These are phyloP conservation scores for Smutsia temminckii DNA, from an alignment of 2,797 vertebrate genomes.

Conservation along the genomic window DNA sequence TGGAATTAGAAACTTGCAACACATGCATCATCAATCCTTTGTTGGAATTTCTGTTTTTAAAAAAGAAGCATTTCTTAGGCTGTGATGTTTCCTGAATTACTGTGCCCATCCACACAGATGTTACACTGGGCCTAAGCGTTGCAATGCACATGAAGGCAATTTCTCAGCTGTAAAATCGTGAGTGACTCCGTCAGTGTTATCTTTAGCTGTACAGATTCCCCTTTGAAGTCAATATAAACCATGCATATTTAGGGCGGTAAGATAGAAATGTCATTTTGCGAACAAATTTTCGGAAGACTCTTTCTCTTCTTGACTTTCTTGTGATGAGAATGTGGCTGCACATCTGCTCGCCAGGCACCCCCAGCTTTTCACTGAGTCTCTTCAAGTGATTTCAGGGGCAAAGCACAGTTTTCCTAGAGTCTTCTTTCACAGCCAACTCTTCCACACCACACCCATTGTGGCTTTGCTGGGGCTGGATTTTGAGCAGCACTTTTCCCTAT, in stretches of 20 bases:
- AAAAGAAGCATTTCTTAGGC: neutral
- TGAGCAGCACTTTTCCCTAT: neutral
- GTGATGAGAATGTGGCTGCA: neutral
- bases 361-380: neutral
- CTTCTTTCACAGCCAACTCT: neutral
- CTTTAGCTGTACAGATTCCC: neutral
- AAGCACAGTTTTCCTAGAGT: neutral
- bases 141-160: neutral
- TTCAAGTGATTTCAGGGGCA: neutral
- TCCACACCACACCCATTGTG: neutral
- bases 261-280: conserved; percentile 20
- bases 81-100: neutral
- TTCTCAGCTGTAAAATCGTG: neutral
- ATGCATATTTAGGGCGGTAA: neutral
- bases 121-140: neutral
- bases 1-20: neutral
- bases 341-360: neutral
- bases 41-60: neutral
- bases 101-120: neutral
- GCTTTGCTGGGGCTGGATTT: neutral
- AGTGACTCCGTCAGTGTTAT: neutral
- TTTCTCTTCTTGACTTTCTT: neutral
- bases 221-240: conserved; percentile 45
- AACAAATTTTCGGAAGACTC: conserved; percentile 40
- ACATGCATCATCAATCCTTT: neutral